Evolutionary conservation across 2,888 invertebrate species (phyloP).

Genomic region (Eristalis intricaria): DNA sequence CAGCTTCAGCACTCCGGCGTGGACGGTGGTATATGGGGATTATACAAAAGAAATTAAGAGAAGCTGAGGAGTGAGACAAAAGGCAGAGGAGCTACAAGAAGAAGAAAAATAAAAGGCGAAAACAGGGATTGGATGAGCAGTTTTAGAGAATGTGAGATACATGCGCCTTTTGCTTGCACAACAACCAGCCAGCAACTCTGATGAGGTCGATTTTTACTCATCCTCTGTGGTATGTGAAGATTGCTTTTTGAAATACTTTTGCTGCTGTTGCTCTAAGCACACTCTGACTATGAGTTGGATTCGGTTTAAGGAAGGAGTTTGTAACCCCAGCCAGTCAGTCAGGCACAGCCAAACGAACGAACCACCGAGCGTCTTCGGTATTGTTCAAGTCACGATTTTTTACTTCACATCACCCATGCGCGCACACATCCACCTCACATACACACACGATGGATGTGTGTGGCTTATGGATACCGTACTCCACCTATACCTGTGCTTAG

Average conservation of each 20-base stretch:
- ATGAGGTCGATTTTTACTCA: slow-evolving; percentile 67
- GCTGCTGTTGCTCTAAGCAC: slow-evolving; percentile 53
- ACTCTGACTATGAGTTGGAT: slow-evolving; percentile 61
- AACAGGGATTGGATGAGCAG: not conserved
- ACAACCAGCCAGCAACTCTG: slow-evolving; percentile 34
- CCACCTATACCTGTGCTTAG: slow-evolving; percentile 56
- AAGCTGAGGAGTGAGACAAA: slow-evolving; percentile 5
- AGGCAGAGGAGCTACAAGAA: not conserved
- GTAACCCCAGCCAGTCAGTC: slow-evolving; percentile 13
- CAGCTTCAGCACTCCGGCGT: not conserved
- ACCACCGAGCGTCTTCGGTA: slow-evolving; percentile 77
- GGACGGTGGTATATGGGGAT: slow-evolving; percentile 60
- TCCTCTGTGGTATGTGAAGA: slow-evolving; percentile 66
- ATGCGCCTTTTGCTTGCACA: slow-evolving; percentile 60
- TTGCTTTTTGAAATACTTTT: slow-evolving; percentile 65
- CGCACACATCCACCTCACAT: not conserved
- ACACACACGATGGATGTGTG: slow-evolving; percentile 33
- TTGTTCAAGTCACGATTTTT: slow-evolving; percentile 80
- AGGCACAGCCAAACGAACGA: slow-evolving; percentile 74
- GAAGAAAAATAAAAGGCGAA: not conserved
- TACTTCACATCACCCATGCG: slow-evolving; percentile 65
- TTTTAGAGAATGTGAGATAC: slow-evolving; percentile 65
- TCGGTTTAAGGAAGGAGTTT: slow-evolving; percentile 64
- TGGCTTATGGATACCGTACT: slow-evolving; percentile 56
- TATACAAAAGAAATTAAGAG: slow-evolving; percentile 46